A percentile compares a stretch with the other conserved stretches of the same genome.
Conservation (phyloP, 1,140 invertebrate genomes). For the Pachyrhynchus sulphureomaculatus region DNA sequence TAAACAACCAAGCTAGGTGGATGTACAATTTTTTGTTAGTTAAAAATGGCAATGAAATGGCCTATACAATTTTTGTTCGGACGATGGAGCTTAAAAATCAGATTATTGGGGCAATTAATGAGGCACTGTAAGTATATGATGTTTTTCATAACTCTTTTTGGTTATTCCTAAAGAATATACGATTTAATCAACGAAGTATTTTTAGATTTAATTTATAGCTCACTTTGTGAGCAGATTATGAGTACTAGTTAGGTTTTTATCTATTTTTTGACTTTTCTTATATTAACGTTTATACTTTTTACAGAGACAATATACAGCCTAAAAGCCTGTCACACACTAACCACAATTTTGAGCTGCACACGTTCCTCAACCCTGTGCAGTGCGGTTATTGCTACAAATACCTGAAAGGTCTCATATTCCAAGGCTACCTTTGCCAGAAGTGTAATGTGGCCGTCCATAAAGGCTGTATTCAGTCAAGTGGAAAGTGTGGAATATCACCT, state of each 20-base stretch:
- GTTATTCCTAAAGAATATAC: not conserved
- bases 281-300: constrained; percentile 25
- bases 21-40: constrained; percentile 82
- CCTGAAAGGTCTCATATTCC: constrained; percentile 80
- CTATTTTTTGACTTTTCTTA: no score
- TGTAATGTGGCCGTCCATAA: constrained; percentile 76
- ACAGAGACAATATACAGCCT: constrained; percentile 86
- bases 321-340: constrained; percentile 73
- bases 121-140: constrained; percentile 75
- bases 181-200: not conserved
- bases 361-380: constrained; percentile 78
- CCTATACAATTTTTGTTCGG: constrained; percentile 87
- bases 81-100: constrained; percentile 84
- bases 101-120: constrained; percentile 89
- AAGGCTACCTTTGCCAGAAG: constrained; percentile 77
- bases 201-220: no score
- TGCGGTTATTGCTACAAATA: constrained; percentile 86
- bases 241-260: no score
- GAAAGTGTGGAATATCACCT: constrained; percentile 22
- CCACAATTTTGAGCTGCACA: constrained; percentile 85
- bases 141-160: not conserved
- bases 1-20: constrained; percentile 73
- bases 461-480: constrained; percentile 62
- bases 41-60: constrained; percentile 76
- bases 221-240: no score